Percentiles rank a stretch among this genome's conserved stretches.
phyloP scores from a whole-genome alignment of 2,888 invertebrate genomes.

The Pollenia angustigena region DNA sequence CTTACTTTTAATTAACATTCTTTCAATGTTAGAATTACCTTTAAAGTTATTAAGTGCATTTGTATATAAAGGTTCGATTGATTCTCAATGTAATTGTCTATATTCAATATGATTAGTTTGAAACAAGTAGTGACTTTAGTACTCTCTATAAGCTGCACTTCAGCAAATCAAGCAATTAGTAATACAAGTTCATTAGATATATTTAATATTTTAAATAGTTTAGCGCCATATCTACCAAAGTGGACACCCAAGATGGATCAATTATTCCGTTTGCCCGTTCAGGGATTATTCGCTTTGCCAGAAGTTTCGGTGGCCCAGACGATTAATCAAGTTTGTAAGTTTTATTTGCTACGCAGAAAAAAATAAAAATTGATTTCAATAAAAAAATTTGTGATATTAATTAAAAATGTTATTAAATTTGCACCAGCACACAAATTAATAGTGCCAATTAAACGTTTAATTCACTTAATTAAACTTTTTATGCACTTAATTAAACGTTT shows the following conservation, averaged over 20 bases:
- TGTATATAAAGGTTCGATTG: too few relatives aligned
- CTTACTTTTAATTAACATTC: too few relatives aligned
- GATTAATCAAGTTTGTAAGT: conserved; percentile 1
- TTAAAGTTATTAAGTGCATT: too few relatives aligned
- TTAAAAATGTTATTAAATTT: too few relatives aligned
- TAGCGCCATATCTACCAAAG: not conserved
- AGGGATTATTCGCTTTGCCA: conserved; percentile 16
- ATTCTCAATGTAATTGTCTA: too few relatives aligned
- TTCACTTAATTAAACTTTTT: too few relatives aligned
- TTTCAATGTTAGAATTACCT: too few relatives aligned
- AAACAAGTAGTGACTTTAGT: not conserved
- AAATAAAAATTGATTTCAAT: not conserved
- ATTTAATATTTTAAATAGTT: not conserved
- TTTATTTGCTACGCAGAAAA: not conserved
- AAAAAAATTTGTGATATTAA: too few relatives aligned
- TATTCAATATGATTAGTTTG: not conserved
- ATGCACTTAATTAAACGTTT: too few relatives aligned
- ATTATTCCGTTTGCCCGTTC: conserved; percentile 15
- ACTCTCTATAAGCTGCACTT: not conserved
- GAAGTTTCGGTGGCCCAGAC: not conserved
- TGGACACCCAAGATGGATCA: conserved; percentile 25
- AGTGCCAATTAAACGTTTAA: too few relatives aligned
- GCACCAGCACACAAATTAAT: too few relatives aligned
- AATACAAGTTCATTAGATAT: not conserved
- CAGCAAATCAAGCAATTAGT: not conserved